phyloP scores from a whole-genome alignment of 1,140 invertebrate genomes.

The Lordiphosa collinella region DNA sequence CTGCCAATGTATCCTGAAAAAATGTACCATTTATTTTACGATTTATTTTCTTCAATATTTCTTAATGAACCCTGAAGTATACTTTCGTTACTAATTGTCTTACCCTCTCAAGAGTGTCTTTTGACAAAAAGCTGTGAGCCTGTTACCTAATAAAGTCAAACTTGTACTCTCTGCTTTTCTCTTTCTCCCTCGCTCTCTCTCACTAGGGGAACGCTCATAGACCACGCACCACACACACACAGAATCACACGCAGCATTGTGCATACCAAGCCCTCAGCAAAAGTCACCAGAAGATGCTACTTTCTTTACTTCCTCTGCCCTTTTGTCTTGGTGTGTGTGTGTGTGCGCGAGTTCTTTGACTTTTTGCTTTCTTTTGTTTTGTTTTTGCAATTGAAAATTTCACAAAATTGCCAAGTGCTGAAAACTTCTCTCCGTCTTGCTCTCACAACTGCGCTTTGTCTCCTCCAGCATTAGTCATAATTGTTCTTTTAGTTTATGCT shows the following conservation, averaged over 20 bases:
- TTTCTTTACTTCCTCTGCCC: background rate
- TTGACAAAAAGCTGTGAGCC: conserved; percentile 44
- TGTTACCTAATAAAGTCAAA: conserved; percentile 75
- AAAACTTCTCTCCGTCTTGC: conserved; percentile 22
- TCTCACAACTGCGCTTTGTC: conserved; percentile 42
- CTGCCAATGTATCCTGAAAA: too few species aligned
- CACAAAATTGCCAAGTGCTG: conserved; percentile 65
- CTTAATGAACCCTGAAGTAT: too few species aligned
- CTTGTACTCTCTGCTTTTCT: conserved; percentile 28
- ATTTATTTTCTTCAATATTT: too few species aligned
- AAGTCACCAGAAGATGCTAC: conserved; percentile 48
- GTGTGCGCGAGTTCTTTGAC: conserved; percentile 62
- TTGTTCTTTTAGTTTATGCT: conserved; percentile 36
- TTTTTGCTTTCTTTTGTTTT: conserved; percentile 49
- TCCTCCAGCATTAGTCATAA: conserved; percentile 64
- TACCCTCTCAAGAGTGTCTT: too few species aligned
- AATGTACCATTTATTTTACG: too few species aligned
- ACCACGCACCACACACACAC: conserved; percentile 9
- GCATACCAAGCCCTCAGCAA: conserved; percentile 62
- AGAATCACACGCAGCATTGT: conserved; percentile 44
- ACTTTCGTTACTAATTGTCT: background rate
- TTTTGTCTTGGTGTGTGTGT: background rate
- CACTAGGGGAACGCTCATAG: background rate
- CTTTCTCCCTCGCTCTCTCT: background rate
- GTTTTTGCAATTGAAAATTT: conserved; percentile 65